Evolutionary conservation across 1,140 invertebrate species (phyloP), one percentile per base, ranked within the genome.

Genomic region (Arctopsyche grandis): DNA sequence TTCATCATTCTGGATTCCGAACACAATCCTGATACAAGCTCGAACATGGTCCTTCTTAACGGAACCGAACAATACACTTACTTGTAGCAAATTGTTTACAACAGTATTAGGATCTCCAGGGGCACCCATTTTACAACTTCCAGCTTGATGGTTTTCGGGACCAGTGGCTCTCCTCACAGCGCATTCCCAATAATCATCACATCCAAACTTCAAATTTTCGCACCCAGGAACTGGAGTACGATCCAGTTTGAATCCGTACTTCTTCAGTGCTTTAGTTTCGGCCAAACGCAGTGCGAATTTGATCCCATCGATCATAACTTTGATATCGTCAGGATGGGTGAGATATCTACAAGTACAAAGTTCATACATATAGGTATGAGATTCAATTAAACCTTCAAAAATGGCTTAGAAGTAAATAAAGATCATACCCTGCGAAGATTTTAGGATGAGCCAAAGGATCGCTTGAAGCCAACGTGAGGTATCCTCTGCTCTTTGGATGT

Each of bases 71-170:
- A 66, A 9, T 7, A 22, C 5, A 26, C 22, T 24, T 80, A 88
- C 88, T 83, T 91, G 88, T 0, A 95, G 85, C 80, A 93, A 86
- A 48, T 91, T 89, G 84, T 95, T 93, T 0, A 95, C 93, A 0
- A 95, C 94, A 0, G 94, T 91, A 12, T 87, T 83, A 0, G 90
- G 89, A 84, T 95, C 94, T 0, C 89, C 88, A 0, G 87, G 79
- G 0, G 92, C 91, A 0, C 94, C 94, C 94, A 96, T 96, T 86
- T 91, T 93, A 84, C 94, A 95, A 7, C 93, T 94, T 4, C 94
- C 94, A 0, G 93, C 93, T 85, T 96, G 95, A 86, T 97, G 95
- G 84, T 96, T 96, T 85, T 96, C 94, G 0, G 94, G 93, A 0
- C 92, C 92, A 0, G 95, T 96, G 26, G 93, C 91, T 83, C 92